Evolutionary conservation across 1,140 invertebrate species (phyloP).

Genomic region (Drosophila lowei): DNA sequence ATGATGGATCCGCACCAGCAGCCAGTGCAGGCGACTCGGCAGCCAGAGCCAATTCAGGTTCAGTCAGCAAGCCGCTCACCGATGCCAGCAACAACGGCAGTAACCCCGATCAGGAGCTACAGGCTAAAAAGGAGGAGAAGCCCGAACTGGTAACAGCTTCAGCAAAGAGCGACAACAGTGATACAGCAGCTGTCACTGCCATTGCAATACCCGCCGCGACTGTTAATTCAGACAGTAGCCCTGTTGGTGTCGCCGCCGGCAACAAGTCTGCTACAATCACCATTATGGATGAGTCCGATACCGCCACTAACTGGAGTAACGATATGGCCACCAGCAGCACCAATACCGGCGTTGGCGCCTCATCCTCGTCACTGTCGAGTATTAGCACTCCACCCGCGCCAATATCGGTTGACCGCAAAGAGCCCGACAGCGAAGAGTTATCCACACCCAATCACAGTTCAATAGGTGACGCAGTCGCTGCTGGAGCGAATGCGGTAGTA

Average conservation of each 20-base stretch:
- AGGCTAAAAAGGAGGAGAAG: conserved; percentile 58
- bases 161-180: conserved; percentile 4
- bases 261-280: conserved; percentile 54
- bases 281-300: conserved; percentile 68
- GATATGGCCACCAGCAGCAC: conserved; percentile 35
- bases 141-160: conserved; percentile 20
- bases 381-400: conserved; percentile 19
- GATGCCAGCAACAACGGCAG: conserved; percentile 23
- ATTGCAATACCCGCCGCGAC: neutral
- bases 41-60: neutral
- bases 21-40: neutral
- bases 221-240: conserved; percentile 1
- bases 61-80: conserved; percentile 11
- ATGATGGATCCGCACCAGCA: conserved; percentile 8
- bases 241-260: neutral
- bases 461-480: neutral
- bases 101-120: conserved; percentile 11
- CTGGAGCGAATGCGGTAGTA: neutral
- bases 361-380: conserved; percentile 18
- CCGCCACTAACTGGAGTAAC: conserved; percentile 61
- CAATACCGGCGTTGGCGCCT: conserved; percentile 11
- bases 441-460: conserved; percentile 28
- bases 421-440: conserved; percentile 39
- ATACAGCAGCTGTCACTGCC: neutral
- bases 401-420: conserved; percentile 41